Conservation (phyloP, 2,888 invertebrate genomes). For the Aporophyla nigra region DNA sequence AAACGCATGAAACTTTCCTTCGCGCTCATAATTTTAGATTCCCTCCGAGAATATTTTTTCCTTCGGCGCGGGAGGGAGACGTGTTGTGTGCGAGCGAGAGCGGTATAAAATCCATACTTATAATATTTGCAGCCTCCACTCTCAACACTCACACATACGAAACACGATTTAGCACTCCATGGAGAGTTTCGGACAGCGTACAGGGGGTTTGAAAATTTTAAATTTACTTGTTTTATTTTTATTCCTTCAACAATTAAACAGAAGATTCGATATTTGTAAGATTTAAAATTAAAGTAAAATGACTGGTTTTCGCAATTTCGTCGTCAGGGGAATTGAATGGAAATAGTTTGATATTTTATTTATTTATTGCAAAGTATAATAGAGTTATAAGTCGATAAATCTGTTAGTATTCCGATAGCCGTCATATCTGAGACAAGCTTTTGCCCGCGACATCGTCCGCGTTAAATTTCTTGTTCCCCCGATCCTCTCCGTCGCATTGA, state of each 20-base stretch:
- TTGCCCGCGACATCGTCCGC: too few species aligned
- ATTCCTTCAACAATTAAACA: background rate
- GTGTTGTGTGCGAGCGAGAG: constrained; percentile 77
- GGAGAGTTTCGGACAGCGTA: constrained; percentile 85
- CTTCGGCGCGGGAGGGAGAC: constrained; percentile 79
- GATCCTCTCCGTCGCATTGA: too few species aligned
- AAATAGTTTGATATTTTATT: too few species aligned
- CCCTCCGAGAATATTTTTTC: constrained; percentile 87
- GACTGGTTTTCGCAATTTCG: background rate
- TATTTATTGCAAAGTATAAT: background rate
- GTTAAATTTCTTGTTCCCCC: too few species aligned
- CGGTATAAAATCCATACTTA: constrained; percentile 90
- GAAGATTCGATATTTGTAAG: too few species aligned
- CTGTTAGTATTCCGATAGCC: background rate
- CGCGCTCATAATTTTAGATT: constrained; percentile 87
- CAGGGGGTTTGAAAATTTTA: constrained; percentile 70
- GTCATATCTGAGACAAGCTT: too few species aligned
- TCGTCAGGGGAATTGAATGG: background rate
- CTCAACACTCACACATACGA: constrained; percentile 83
- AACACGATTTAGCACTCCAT: constrained; percentile 87
- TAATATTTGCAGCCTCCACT: constrained; percentile 90
- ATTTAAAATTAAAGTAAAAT: background rate
- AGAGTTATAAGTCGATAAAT: background rate
- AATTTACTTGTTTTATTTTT: background rate
- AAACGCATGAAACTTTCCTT: constrained; percentile 80